Conservation (phyloP, 2,797 vertebrate genomes). For the Mico argentatus region DNA sequence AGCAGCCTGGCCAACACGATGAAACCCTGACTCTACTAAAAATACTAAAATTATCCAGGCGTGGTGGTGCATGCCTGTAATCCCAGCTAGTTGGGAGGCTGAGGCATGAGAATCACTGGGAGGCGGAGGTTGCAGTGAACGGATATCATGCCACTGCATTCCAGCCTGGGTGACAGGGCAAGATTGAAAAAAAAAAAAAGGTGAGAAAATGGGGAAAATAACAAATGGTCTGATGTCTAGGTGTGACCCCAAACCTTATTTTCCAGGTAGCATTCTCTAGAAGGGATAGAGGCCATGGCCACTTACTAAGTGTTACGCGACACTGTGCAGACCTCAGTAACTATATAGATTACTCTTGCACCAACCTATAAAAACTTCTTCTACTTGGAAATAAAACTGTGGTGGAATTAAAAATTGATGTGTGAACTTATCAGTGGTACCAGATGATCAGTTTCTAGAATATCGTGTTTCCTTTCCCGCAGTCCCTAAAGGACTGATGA, state of each 20-base stretch:
- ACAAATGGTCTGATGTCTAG: not conserved
- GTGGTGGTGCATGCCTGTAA: not conserved
- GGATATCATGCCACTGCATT: not conserved
- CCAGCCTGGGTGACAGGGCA: not conserved
- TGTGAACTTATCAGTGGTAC: not conserved
- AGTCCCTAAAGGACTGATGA: not conserved
- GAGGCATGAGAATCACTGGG: not conserved
- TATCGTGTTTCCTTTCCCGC: not conserved
- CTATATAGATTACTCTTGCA: not conserved
- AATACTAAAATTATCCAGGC: not conserved
- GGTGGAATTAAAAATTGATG: conserved; percentile 35
- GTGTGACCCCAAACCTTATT: not conserved
- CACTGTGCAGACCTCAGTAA: not conserved
- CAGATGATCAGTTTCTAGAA: not conserved
- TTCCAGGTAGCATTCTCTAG: not conserved
- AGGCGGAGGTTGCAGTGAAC: not conserved
- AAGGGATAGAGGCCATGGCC: fast-evolving
- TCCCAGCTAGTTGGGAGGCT: not conserved
- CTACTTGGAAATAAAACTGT: not conserved
- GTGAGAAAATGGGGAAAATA: not conserved
- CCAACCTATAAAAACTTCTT: not conserved
- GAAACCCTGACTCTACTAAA: not conserved
- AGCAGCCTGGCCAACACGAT: not conserved
- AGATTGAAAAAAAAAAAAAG: not conserved
- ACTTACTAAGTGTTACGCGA: fast-evolving